A percentile compares a stretch with the other conserved stretches of the same genome.
These are phyloP conservation scores for Oscheius sp. DNA, from an alignment of 2,888 invertebrate species.

Conservation along the genomic window DNA sequence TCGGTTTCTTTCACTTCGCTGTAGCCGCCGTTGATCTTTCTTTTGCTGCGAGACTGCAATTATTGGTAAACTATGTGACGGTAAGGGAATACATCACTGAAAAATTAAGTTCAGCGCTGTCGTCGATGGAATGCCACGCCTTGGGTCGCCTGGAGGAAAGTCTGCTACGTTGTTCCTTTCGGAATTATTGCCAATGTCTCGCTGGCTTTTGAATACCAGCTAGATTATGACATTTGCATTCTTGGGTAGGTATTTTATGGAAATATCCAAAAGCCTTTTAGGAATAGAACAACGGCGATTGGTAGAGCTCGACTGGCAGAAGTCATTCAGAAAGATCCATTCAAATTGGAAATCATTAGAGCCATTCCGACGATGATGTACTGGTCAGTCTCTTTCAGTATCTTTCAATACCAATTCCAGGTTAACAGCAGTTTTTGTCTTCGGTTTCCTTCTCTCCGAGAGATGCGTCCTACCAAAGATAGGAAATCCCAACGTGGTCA, in stretches of 20 bases:
- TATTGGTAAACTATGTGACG: constrained; percentile 54
- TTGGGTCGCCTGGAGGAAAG: constrained; percentile 61
- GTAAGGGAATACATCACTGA: constrained; percentile 35
- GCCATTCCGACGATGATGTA: constrained; percentile 51
- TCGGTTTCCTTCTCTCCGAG: constrained; percentile 53
- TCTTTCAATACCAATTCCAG: constrained; percentile 32
- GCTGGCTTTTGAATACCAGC: constrained; percentile 56
- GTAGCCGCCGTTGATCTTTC: constrained; percentile 49
- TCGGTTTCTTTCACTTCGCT: constrained; percentile 55
- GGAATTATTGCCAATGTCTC: constrained; percentile 59
- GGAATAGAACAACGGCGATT: constrained; percentile 47
- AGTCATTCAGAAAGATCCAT: constrained; percentile 45
- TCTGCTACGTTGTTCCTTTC: constrained; percentile 57
- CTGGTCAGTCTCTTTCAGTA: constrained; percentile 37
- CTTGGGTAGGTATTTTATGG: constrained; percentile 37
- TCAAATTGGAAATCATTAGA: constrained; percentile 53
- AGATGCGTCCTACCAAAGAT: constrained; percentile 58
- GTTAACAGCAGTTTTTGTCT: constrained; percentile 48
- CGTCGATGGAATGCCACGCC: constrained; percentile 57
- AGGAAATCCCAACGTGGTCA: constrained; percentile 54
- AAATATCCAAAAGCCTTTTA: constrained; percentile 6
- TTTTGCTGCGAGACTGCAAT: constrained; percentile 49
- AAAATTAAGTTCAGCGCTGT: constrained; percentile 44
- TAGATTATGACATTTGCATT: constrained; percentile 51
- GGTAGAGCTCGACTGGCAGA: constrained; percentile 50